Conservation (phyloP, 2,113 vertebrate genomes). For the Tachysurus fulvidraco region DNA sequence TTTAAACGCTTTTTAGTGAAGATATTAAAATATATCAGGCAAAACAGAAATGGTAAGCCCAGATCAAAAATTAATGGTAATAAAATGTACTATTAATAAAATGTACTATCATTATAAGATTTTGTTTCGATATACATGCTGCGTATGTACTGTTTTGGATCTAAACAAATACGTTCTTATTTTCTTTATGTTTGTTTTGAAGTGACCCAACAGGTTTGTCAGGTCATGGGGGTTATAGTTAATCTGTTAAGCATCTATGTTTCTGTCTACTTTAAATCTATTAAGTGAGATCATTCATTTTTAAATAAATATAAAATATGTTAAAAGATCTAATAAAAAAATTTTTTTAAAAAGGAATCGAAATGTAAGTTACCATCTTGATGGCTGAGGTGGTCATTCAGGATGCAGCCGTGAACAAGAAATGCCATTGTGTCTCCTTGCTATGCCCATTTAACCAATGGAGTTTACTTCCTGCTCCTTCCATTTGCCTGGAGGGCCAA, state of each 20-base stretch:
- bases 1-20: neutral
- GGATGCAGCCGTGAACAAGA: conserved; percentile 51
- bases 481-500: conserved; percentile 49
- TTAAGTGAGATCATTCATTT: neutral
- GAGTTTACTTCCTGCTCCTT: conserved; percentile 58
- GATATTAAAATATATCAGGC: neutral
- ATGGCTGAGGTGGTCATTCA: conserved; percentile 33
- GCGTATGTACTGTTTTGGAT: conserved; percentile 22
- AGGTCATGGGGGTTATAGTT: conserved; percentile 76
- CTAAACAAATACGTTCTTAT: conserved; percentile 31
- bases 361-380: conserved; percentile 54
- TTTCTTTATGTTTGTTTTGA: conserved; percentile 51
- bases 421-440: conserved; percentile 59
- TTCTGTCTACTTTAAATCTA: conserved; percentile 9
- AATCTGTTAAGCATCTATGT: conserved; percentile 57
- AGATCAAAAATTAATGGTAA: neutral
- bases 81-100: conserved; percentile 6
- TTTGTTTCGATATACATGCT: neutral
- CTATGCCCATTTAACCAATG: conserved; percentile 27
- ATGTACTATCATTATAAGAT: neutral
- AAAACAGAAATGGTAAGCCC: neutral
- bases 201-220: conserved; percentile 80
- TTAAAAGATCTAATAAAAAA: conserved; percentile 15
- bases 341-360: neutral
- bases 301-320: conserved; percentile 9